Conservation (phyloP, 2,113 vertebrate species). For the Dascyllus trimaculatus region DNA sequence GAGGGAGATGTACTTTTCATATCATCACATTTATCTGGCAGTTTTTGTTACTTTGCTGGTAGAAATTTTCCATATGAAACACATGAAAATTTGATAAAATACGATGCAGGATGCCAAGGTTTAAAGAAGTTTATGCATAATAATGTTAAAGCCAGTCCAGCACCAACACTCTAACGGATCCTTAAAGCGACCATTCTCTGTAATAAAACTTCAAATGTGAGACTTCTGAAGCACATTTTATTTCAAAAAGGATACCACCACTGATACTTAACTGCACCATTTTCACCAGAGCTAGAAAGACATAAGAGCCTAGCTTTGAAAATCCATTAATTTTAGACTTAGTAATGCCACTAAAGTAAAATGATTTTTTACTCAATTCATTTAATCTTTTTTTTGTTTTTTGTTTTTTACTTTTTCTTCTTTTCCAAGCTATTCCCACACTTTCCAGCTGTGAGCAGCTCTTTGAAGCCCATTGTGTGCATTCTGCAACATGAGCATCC, state of each 20-base stretch:
- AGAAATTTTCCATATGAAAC: background rate
- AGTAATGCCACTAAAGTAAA: background rate
- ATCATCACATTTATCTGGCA: background rate
- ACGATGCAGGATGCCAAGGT: background rate
- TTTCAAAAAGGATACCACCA: too few species aligned
- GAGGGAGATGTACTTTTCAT: background rate
- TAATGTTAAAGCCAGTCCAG: background rate
- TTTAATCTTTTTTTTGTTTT: too few species aligned
- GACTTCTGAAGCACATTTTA: too few species aligned
- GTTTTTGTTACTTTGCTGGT: background rate
- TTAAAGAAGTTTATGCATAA: background rate
- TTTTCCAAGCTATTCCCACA: background rate
- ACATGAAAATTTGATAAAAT: conserved; percentile 7
- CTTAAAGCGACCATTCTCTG: background rate
- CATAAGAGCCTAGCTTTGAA: too few species aligned
- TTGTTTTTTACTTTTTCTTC: background rate
- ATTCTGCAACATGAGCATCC: background rate
- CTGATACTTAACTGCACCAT: too few species aligned
- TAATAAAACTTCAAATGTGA: too few species aligned
- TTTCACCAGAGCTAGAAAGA: too few species aligned
- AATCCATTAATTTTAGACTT: background rate
- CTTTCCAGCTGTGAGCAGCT: background rate
- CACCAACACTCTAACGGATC: background rate
- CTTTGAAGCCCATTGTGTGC: too few species aligned
- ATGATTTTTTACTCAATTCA: too few species aligned